These are phyloP conservation scores for Bhutanitis thaidina DNA, from an alignment of 2,888 invertebrate species.

Conservation along the genomic window DNA sequence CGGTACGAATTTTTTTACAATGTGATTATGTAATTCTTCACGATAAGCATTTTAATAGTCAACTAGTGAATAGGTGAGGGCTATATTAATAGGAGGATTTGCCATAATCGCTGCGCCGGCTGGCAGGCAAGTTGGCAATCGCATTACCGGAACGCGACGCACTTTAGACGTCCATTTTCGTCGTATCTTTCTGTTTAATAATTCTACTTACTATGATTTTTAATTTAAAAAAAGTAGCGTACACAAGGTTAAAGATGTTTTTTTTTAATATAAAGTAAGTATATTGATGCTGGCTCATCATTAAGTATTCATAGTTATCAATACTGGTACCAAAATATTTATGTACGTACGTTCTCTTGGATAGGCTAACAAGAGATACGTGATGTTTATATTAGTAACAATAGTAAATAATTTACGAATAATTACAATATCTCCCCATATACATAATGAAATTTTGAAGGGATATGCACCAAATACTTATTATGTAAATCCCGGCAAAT, in stretches of 20 bases:
- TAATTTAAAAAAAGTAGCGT: background rate
- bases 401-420: background rate
- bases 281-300: slow-evolving; percentile 37
- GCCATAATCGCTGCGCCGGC: too few relatives aligned
- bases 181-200: too few relatives aligned
- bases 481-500: background rate
- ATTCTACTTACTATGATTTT: background rate
- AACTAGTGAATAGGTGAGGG: too few relatives aligned
- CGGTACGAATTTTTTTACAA: too few relatives aligned
- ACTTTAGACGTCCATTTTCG: too few relatives aligned
- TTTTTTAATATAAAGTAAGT: slow-evolving; percentile 6
- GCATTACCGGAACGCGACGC: too few relatives aligned
- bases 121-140: too few relatives aligned
- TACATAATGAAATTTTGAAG: too few relatives aligned
- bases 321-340: slow-evolving; percentile 15
- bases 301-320: slow-evolving; percentile 19
- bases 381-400: background rate
- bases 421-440: background rate
- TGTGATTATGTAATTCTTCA: too few relatives aligned
- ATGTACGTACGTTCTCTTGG: background rate
- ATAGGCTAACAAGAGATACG: background rate
- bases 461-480: too few relatives aligned
- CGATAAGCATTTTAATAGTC: too few relatives aligned
- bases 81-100: too few relatives aligned
- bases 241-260: slow-evolving; percentile 14